Base-by-base conservation (phyloP, 2,113 vertebrate species). In the Aleadryas rufinucha region DNA sequence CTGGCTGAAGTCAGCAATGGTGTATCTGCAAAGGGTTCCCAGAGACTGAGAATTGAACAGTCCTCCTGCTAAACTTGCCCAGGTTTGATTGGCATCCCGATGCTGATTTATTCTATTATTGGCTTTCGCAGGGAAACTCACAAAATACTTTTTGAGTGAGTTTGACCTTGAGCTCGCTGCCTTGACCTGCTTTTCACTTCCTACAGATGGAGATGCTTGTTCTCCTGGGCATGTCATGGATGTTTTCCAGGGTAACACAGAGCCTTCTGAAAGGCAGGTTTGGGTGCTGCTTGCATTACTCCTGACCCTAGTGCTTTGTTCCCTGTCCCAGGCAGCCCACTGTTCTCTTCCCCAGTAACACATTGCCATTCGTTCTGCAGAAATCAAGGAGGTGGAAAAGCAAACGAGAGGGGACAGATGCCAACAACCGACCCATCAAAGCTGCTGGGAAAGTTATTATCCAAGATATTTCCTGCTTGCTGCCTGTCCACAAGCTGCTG, bases 381-480 rank as follows among this genome's bases (percentile, higher is more conserved):
- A 99, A 99, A 98, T 99, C 99, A 8, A 98, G 99, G 9, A 98
- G 99, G 26, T 99, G 99, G 98, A 99, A 99, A 97, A 98, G 98
- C 53, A 99, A 99, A 93, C 98, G 99, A 2, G 99, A 99, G 71
- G 99, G 98, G 44, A 96, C 97, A 0, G 99, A 99, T 92, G 97
- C 98, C 72, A 91, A 97, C 90, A 99, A 96, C 93, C 98, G 99
- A 63, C 98, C 99, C 6, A 99, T 99, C 97, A 99, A 99, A 97
- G 98, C 99, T 45, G 99, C 99, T 0, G 99, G 99, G 8, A 99
- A 99, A 68, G 99, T 99, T 57, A 99, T 99, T 98, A 99, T 99
- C 95, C 99, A 99, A 93, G 99, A 99, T 85, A 98, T 99, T 74
- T 99, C 99, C 9, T 99, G 99, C 88, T 98, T 99, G 90, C 98